Base-by-base conservation (phyloP, 53 echinoderm and acorn worm genomes). In the Antedon mediterranea region DNA sequence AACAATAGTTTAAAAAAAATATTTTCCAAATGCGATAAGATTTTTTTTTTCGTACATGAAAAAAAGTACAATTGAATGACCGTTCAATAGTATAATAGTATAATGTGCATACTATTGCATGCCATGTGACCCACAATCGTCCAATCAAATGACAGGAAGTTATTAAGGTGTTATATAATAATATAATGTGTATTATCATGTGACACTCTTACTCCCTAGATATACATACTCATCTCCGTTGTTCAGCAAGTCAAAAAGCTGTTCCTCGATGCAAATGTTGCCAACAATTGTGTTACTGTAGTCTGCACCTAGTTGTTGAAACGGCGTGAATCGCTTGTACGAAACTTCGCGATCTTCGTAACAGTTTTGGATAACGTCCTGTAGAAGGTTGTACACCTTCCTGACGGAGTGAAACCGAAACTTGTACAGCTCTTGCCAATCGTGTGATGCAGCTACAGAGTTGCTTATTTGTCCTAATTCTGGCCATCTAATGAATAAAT, bases 321-420 rank as follows among this genome's bases (percentile, higher is more conserved):
- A 72, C 29, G 73, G 79, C 31, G 23, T 9, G 72, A 87, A 87
- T 28, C 71, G 34, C 0, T 73, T 43, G 72, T 87, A 78, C 71
- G 87, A 75, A 83, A 87, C 87, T 32, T 87, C 87, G 0, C 83
- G 83, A 28, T 33, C 29, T 42, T 80, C 75, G 30, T 74, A 80
- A 43, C 79, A 79, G 29, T 82, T 31, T 13, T 71, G 79, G 6
- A 79, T 43, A 18, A 87, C 74, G 14, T 73, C 29, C 30, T 28
- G 42, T 30, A 87, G 28, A 7, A 87, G n/a, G 31, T 33, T 41
- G 0, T 30, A 28, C 37, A 76, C 80, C 7, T 32, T 42, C 7
- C 28, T 20, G 30, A 75, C 71, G 28, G 79, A 31, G 6, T 34
- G 43, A 44, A 78, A 37, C 20, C 78, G 74, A 28, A 71, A 34